Conservation (phyloP, 1,140 invertebrate genomes). For the Cotesia typhae region DNA sequence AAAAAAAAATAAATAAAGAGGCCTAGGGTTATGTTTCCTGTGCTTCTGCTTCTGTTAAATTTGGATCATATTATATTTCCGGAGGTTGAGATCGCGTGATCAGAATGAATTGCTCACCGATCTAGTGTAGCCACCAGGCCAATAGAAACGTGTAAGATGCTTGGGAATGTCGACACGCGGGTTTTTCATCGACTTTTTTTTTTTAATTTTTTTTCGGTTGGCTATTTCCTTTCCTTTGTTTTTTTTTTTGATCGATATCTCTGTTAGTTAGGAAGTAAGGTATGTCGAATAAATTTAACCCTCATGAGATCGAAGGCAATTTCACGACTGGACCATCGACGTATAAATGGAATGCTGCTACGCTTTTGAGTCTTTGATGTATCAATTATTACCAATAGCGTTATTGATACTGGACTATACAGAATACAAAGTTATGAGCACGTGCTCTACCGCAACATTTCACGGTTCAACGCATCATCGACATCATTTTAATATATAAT, state of each 20-base stretch:
- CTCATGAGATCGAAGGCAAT: constrained; percentile 1
- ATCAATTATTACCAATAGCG: constrained; percentile 39
- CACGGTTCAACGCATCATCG: not conserved
- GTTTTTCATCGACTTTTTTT: constrained; percentile 18
- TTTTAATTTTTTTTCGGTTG: not conserved
- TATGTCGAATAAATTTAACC: constrained; percentile 5
- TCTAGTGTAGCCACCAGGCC: constrained; percentile 10
- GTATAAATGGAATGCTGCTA: constrained; percentile 20
- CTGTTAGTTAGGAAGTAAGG: not conserved
- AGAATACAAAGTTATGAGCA: constrained; percentile 22
- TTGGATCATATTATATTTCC: constrained; percentile 39
- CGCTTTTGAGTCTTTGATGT: constrained; percentile 37
- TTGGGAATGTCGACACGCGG: constrained; percentile 24
- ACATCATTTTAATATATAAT: constrained; percentile 23
- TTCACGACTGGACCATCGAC: constrained; percentile 6
- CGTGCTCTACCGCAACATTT: not conserved
- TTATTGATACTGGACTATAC: not conserved
- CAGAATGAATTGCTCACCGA: constrained; percentile 27
- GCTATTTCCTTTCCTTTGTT: not conserved
- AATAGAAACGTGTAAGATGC: constrained; percentile 20
- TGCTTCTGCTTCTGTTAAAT: constrained; percentile 26
- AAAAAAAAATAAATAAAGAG: constrained; percentile 11
- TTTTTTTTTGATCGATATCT: not conserved
- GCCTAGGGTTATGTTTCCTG: constrained; percentile 10
- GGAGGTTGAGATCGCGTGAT: constrained; percentile 36